Evolutionary conservation across 2,113 vertebrate genomes (phyloP), one percentile per base, ranked within the genome.

Genomic region (Sardina pilchardus): DNA sequence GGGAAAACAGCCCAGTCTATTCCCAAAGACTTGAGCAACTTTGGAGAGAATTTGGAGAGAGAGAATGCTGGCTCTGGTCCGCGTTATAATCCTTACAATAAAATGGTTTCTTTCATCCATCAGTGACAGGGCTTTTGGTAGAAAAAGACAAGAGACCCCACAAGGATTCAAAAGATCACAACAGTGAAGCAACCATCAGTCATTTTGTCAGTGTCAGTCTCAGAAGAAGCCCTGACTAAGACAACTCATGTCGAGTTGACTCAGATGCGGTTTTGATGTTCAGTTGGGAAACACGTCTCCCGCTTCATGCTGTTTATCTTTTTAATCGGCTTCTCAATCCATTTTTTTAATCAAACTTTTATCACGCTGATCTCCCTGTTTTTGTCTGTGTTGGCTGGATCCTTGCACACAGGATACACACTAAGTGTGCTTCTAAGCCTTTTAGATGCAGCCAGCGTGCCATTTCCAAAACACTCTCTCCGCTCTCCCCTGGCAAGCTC

Each of bases 1-100:
- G 84, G 84, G 45, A 89, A 90, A 91, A 89, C 88, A 88, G 56
- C 80, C 82, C 43, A 34, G 89, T 89, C 63, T 92, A 45, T 53
- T 78, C 34, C 86, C 86, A 86, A 92, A 90, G 89, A 85, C 83
- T 88, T 89, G 71, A 34, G 71, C 71, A 36, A 78, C 71, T 17
- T 39, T 78, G 1, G 5, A 4, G 3, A 36, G n/a, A 26, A 2
- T 39, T 14, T 78, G 30, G 71, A 39, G 12, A 34, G 12, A 34
- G 12, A 39, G 30, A 78, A 78, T 78, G 39, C 36, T 34, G 34
- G 14, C 30, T 78, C 34, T 78, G 30, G 10, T 39, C 30, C 14
- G 71, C 17, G 30, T 34, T 78, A 39, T 78, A 78, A 78, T 78
- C 71, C 71, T 78, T 4, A 78, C 4, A 78, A 36, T 78, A 34